These are phyloP conservation scores for Steinernema scapterisci DNA, from an alignment of 2,888 invertebrate species.

Conservation along the genomic window DNA sequence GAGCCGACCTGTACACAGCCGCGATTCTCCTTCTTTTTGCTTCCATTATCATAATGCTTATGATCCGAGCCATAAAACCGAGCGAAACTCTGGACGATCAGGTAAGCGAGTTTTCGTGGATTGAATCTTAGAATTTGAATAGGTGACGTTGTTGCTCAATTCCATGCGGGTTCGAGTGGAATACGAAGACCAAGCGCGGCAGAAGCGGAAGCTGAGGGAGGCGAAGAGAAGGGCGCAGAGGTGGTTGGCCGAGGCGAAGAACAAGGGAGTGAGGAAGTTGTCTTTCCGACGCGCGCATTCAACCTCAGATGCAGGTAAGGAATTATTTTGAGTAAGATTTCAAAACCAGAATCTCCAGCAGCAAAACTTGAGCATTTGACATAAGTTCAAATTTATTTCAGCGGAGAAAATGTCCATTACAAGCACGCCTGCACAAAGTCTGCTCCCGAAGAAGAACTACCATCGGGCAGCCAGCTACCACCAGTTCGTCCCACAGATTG, in stretches of 20 bases:
- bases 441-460: constrained; percentile 1
- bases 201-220: constrained; percentile 41
- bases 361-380: too few relatives aligned
- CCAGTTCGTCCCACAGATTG: constrained; percentile 36
- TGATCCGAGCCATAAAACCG: constrained; percentile 43
- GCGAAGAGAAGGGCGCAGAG: constrained; percentile 41
- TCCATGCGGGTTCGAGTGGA: constrained; percentile 46
- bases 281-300: constrained; percentile 34
- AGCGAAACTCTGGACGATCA: constrained; percentile 43
- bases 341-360: too few relatives aligned
- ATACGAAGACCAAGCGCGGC: constrained; percentile 41
- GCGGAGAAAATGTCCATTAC: background rate
- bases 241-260: constrained; percentile 41
- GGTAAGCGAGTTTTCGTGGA: constrained; percentile 7
- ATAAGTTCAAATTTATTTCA: background rate
- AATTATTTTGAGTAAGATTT: background rate
- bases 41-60: constrained; percentile 39
- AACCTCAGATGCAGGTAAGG: constrained; percentile 17
- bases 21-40: constrained; percentile 41
- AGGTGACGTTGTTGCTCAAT: constrained; percentile 40
- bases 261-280: constrained; percentile 32
- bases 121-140: background rate
- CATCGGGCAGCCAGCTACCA: constrained; percentile 35
- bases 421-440: background rate
- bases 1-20: constrained; percentile 42